Conservation (phyloP, 2,888 invertebrate species). For the Cataglyphis albicans region DNA sequence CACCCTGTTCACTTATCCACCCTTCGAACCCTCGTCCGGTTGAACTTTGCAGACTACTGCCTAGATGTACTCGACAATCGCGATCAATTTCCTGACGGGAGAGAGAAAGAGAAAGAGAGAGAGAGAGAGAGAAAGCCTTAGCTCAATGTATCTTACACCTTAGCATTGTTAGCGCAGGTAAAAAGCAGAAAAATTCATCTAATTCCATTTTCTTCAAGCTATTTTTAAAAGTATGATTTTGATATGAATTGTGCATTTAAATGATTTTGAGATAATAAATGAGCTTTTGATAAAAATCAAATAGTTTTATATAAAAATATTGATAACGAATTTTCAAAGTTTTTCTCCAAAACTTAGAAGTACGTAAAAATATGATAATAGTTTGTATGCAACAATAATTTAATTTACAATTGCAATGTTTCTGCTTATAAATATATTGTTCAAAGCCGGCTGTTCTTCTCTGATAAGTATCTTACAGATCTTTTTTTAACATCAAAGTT, state of each 20-base stretch:
- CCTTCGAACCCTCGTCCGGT: conserved; percentile 41
- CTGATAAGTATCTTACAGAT: too few species aligned
- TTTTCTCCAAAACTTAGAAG: not conserved
- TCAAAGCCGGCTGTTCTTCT: too few species aligned
- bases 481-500: too few species aligned
- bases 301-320: not conserved
- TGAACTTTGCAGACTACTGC: conserved; percentile 66
- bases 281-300: not conserved
- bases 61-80: conserved; percentile 65
- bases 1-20: conserved; percentile 38
- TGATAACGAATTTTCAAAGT: not conserved
- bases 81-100: conserved; percentile 65
- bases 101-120: too few species aligned
- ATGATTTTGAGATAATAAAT: not conserved
- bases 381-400: not conserved
- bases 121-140: not conserved
- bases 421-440: too few species aligned
- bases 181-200: not conserved
- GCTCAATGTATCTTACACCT: not conserved
- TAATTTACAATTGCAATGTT: not conserved
- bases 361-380: not conserved
- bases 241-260: not conserved
- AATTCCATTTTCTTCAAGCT: not conserved
- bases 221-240: not conserved
- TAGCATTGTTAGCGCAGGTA: not conserved